phyloP scores from a whole-genome alignment of 1,140 invertebrate species.

The Saxidomus purpurata region DNA sequence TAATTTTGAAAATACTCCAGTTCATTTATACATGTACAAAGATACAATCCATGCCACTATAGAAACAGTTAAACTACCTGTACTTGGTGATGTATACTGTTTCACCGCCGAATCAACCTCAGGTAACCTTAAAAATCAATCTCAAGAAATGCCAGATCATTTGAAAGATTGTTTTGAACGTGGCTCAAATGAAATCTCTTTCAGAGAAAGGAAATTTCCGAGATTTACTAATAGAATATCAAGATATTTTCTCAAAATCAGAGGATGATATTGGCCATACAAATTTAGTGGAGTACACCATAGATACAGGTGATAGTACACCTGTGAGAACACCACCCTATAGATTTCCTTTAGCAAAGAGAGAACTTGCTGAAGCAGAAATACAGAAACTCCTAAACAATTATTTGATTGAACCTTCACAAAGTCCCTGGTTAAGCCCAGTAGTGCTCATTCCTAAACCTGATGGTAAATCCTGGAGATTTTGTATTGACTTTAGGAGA shows the following conservation, averaged over 20 bases:
- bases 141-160: too few species aligned
- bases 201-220: background rate
- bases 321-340: background rate
- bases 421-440: background rate
- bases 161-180: too few species aligned
- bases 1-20: too few species aligned
- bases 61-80: too few species aligned
- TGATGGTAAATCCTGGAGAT: background rate
- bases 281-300: constrained; percentile 13
- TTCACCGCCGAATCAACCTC: too few species aligned
- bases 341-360: constrained; percentile 9
- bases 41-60: too few species aligned
- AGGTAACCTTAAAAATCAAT: too few species aligned
- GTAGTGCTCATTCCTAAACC: too few species aligned
- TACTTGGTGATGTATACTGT: too few species aligned
- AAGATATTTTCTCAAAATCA: constrained; percentile 13
- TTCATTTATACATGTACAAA: too few species aligned
- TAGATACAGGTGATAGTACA: constrained; percentile 23
- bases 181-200: too few species aligned
- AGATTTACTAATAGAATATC: constrained; percentile 16
- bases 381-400: background rate
- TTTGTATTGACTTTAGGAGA: constrained; percentile 17
- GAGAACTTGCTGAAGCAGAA: too few species aligned
- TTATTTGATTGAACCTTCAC: background rate
- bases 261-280: constrained; percentile 19